These are phyloP conservation scores for Ormyrus thymus DNA, from an alignment of 2,888 invertebrate species.

Conservation along the genomic window DNA sequence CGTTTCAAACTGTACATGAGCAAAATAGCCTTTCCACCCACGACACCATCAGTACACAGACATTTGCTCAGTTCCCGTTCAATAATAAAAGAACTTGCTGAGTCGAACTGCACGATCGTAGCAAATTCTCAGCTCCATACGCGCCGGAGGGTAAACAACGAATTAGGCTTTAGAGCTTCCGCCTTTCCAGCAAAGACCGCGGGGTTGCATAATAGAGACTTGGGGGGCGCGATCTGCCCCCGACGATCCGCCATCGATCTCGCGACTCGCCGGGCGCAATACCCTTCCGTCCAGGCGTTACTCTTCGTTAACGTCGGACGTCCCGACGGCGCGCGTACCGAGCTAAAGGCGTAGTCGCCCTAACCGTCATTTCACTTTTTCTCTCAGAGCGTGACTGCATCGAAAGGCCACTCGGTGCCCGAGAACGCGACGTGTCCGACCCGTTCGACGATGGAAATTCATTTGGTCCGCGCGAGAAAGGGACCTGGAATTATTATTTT, in stretches of 20 bases:
- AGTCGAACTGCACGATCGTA: no score
- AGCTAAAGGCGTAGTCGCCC: slow-evolving; percentile 15
- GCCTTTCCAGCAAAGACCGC: not conserved
- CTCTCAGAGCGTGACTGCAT: no score
- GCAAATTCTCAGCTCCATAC: no score
- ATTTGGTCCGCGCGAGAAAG: not conserved
- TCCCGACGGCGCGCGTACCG: slow-evolving; percentile 42
- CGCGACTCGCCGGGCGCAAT: slow-evolving; percentile 46
- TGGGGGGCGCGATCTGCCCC: slow-evolving; percentile 17
- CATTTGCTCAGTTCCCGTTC: no score
- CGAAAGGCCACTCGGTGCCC: no score
- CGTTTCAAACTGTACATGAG: no score
- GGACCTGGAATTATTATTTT: no score
- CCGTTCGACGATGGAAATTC: not conserved
- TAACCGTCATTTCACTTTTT: no score
- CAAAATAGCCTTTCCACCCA: no score
- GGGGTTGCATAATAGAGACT: slow-evolving; percentile 39
- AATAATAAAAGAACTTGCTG: no score
- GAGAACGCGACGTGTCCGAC: no score
- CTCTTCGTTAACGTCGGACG: slow-evolving; percentile 62
- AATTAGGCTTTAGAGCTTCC: slow-evolving; percentile 61
- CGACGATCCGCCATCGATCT: slow-evolving; percentile 53
- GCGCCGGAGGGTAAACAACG: slow-evolving; percentile 58
- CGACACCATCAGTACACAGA: no score
- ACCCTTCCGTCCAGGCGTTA: slow-evolving; percentile 58